Evolutionary conservation across 2,113 vertebrate species (phyloP), one percentile per base, ranked within the genome.

Genomic region (Hippoglossus stenolepis): DNA sequence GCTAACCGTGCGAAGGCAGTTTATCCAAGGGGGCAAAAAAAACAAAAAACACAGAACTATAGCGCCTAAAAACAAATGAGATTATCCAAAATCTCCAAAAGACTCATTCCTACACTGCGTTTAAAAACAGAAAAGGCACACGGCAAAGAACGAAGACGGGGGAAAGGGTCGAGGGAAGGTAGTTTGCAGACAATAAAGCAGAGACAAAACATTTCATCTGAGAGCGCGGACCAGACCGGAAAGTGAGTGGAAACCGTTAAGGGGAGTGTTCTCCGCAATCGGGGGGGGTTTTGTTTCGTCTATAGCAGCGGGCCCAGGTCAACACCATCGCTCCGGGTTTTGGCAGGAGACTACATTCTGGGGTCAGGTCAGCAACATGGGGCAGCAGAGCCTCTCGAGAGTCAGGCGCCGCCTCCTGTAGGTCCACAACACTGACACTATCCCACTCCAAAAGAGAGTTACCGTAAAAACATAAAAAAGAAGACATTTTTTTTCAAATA

Each of bases 331-430:
- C 87, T 80, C 77, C 70, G 73, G 83, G 77, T 73, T 79, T 86
- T 84, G 79, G 84, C 75, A 85, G 84, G 79, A 87, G 70, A 85
- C 75, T 93, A 95, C 91, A 89, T 88, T 93, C 94, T 79, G 90
- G 90, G 83, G 88, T 92, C 91, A 43, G 85, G 85, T 92, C 84
- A 77, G 83, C 65, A 70, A 68, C 75, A 72, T 20, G 38, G n/a
- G n/a, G 58, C 21, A 43, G 28, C 2, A 12, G 66, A 67, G 51
- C 54, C 74, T 63, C 77, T 75, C 56, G 53, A 82, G 80, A 84
- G 82, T 66, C 77, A 61, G 77, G 65, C 54, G 45, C 84, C 78
- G 63, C 75, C 69, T 82, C 74, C 84, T 80, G 80, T 81, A 85
- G 86, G 81, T 92, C 93, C 90, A 91, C 88, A 75, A 91, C 83